Percentiles rank a stretch among this genome's conserved stretches.
Conservation (phyloP, 1,140 invertebrate genomes). For the Bemisia tabaci region DNA sequence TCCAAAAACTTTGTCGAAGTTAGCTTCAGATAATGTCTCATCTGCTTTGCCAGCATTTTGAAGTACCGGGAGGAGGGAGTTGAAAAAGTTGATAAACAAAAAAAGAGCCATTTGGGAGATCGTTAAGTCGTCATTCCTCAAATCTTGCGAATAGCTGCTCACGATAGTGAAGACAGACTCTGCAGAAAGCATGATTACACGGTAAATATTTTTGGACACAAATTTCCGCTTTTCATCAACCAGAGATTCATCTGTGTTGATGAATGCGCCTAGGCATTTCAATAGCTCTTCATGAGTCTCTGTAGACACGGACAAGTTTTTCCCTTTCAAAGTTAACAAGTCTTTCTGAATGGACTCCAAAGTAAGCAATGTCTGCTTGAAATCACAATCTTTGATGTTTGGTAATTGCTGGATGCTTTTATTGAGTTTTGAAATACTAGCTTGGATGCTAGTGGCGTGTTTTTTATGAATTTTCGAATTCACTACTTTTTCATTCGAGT, state of each 20-base stretch:
- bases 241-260: not conserved
- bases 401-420: too few relatives aligned
- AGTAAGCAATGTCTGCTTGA: too few relatives aligned
- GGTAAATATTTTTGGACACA: not conserved
- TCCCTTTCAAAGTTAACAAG: too few relatives aligned
- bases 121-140: not conserved
- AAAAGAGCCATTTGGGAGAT: not conserved
- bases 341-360: too few relatives aligned
- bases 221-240: not conserved
- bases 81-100: not conserved
- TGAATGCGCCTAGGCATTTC: too few relatives aligned
- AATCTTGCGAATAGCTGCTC: not conserved
- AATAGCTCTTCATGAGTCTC: too few relatives aligned
- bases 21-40: not conserved
- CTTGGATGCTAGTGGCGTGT: too few relatives aligned
- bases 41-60: not conserved
- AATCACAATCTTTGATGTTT: too few relatives aligned
- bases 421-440: too few relatives aligned
- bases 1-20: not conserved
- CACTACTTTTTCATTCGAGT: too few relatives aligned
- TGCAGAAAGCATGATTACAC: not conserved
- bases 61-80: not conserved
- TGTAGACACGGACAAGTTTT: too few relatives aligned
- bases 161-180: not conserved
- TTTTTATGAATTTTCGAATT: too few relatives aligned